Percentiles rank a stretch among this genome's conserved stretches.
phyloP scores from a whole-genome alignment of 2,113 vertebrate species.

The Nematolebias whitei region DNA sequence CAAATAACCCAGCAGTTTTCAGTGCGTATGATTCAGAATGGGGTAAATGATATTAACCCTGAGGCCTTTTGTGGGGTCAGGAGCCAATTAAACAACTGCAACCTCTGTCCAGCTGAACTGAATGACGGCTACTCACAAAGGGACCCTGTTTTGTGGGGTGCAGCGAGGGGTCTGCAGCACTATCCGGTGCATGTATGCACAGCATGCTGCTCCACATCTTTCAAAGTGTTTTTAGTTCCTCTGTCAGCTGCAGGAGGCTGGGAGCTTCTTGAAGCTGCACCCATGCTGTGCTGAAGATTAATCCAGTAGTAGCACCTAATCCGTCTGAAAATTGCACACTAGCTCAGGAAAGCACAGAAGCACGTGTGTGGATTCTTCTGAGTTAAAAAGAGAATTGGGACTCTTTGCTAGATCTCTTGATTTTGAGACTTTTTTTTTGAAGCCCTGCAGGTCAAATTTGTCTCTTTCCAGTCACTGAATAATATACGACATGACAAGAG shows the following conservation, averaged over 20 bases:
- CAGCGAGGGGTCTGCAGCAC: neutral
- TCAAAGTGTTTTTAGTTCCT: conserved; percentile 11
- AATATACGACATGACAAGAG: conserved; percentile 4
- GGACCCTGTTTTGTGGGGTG: conserved; percentile 45
- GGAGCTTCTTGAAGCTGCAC: conserved; percentile 42
- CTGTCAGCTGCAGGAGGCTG: conserved; percentile 62
- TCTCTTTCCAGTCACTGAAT: conserved; percentile 17
- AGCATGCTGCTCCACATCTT: conserved; percentile 5
- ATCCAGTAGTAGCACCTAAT: conserved; percentile 12
- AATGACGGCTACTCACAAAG: conserved; percentile 65
- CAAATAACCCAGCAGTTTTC: too few relatives aligned
- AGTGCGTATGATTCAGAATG: too few relatives aligned
- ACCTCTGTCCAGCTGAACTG: conserved; percentile 22
- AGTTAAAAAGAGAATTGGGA: neutral
- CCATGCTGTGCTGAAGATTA: conserved; percentile 51
- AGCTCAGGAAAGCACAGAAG: conserved; percentile 5
- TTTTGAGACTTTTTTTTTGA: neutral
- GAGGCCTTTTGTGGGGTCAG: neutral
- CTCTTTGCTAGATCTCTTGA: neutral
- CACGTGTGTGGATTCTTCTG: conserved; percentile 6
- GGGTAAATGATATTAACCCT: neutral
- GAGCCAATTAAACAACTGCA: conserved; percentile 19
- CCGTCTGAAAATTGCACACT: conserved; percentile 1
- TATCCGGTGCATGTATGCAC: conserved; percentile 7
- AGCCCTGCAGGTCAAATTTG: conserved; percentile 9